Conservation (phyloP, 37 sponge, comb jelly and placozoan species). For the Aplysina aerophoba region DNA sequence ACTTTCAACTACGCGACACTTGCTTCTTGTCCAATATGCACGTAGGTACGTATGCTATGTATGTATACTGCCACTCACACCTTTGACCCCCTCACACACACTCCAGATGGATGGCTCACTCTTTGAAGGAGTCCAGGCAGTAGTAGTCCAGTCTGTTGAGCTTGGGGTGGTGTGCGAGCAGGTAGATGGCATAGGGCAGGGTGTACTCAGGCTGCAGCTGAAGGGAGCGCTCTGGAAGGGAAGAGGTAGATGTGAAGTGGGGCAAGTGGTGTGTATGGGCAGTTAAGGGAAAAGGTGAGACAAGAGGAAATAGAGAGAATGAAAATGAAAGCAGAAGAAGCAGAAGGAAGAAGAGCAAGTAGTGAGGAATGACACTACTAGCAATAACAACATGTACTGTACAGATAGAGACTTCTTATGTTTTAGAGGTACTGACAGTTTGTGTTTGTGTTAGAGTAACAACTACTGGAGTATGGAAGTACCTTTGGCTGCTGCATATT, state of each 20-base stretch:
- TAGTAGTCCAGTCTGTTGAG: slow-evolving; percentile 57
- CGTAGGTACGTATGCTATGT: too few relatives aligned
- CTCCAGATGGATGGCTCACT: slow-evolving; percentile 43
- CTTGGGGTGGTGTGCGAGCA: slow-evolving; percentile 84
- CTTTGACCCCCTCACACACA: too few relatives aligned
- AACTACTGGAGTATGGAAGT: too few relatives aligned
- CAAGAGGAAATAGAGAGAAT: neutral
- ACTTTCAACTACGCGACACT: too few relatives aligned
- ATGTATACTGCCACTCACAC: too few relatives aligned
- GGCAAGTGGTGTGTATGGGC: neutral
- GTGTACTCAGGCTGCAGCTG: slow-evolving; percentile 83
- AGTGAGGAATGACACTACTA: too few relatives aligned
- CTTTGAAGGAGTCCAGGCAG: slow-evolving; percentile 66
- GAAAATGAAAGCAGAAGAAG: neutral
- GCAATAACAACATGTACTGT: too few relatives aligned
- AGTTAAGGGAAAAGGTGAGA: neutral
- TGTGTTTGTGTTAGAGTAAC: too few relatives aligned
- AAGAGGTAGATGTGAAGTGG: neutral
- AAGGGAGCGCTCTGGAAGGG: slow-evolving; percentile 54
- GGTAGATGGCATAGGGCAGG: slow-evolving; percentile 71
- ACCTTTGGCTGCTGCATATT: slow-evolving; percentile 56
- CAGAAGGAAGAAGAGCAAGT: too few relatives aligned
- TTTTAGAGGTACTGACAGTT: too few relatives aligned
- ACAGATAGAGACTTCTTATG: too few relatives aligned
- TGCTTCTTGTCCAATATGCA: too few relatives aligned